These are phyloP conservation scores for Lepidurus arcticus DNA, from an alignment of 1,140 invertebrate genomes.

Conservation along the genomic window DNA sequence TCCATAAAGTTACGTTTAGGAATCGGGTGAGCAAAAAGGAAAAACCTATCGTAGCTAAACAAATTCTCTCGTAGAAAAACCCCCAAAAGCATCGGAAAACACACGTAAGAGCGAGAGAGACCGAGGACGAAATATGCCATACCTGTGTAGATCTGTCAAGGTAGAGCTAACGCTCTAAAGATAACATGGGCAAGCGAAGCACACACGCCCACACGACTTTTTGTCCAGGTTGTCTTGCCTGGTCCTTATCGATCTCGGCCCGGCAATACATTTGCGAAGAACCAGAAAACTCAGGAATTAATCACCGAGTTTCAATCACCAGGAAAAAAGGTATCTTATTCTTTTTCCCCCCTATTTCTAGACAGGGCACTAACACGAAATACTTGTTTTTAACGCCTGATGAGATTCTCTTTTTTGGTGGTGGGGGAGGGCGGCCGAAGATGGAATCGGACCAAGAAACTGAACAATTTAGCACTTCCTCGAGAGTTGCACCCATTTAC, in stretches of 20 bases:
- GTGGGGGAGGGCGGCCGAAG: too few species aligned
- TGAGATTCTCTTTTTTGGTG: neutral
- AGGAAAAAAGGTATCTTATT: neutral
- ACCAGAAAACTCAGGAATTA: neutral
- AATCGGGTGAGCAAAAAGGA: neutral
- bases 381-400: neutral
- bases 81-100: neutral
- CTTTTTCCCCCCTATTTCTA: neutral
- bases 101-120: neutral
- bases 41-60: neutral
- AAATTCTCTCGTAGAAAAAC: neutral
- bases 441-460: too few species aligned
- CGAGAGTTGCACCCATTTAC: too few species aligned
- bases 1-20: neutral
- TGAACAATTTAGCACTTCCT: too few species aligned
- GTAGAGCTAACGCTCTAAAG: neutral
- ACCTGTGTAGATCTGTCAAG: neutral
- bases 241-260: constrained; percentile 1
- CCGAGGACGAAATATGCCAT: neutral
- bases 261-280: neutral
- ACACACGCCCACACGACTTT: neutral
- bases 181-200: neutral
- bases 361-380: neutral
- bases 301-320: neutral
- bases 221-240: neutral